A percentile compares a stretch with the other conserved stretches of the same genome.
phyloP scores from a whole-genome alignment of 2,888 invertebrate species.

The Cyclophora albipunctata region DNA sequence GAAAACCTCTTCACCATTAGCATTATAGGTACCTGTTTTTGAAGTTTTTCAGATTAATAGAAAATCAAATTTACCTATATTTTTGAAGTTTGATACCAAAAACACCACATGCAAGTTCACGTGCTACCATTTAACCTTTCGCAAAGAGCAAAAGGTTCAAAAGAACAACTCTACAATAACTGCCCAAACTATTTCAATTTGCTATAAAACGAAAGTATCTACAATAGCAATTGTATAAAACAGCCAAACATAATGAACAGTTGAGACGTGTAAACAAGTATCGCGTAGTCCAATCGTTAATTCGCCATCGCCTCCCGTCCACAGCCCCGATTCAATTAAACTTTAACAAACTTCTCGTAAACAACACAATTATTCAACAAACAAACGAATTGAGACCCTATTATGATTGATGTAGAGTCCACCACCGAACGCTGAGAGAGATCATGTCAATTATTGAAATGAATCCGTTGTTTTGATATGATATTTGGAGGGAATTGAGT shows the following conservation, averaged over 20 bases:
- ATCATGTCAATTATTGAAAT: conserved; percentile 47
- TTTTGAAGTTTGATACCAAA: too few species aligned
- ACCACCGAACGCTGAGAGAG: conserved; percentile 3
- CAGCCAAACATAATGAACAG: conserved; percentile 31
- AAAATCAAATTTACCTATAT: too few species aligned
- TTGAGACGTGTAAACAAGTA: conserved; percentile 46
- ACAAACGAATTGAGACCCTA: conserved; percentile 38
- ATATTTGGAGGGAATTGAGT: conserved; percentile 26
- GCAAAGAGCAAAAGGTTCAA: too few species aligned
- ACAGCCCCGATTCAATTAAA: conserved; percentile 66
- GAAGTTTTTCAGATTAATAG: too few species aligned
- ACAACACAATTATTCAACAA: conserved; percentile 58
- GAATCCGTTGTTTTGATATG: conserved; percentile 47
- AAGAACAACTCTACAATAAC: too few species aligned
- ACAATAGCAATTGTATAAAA: not conserved
- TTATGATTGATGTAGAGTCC: conserved; percentile 9
- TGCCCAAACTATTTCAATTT: too few species aligned
- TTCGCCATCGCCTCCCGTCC: conserved; percentile 40
- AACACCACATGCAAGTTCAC: too few species aligned
- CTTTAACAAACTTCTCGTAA: conserved; percentile 68
- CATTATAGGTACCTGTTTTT: too few species aligned
- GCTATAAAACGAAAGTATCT: conserved; percentile 6
- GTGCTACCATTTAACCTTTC: too few species aligned
- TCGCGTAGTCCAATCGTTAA: conserved; percentile 48
- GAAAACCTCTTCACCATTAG: too few species aligned